A percentile compares a stretch with the other conserved stretches of the same genome.
Conservation (phyloP, 2,797 vertebrate species). For the Pampus argenteus region DNA sequence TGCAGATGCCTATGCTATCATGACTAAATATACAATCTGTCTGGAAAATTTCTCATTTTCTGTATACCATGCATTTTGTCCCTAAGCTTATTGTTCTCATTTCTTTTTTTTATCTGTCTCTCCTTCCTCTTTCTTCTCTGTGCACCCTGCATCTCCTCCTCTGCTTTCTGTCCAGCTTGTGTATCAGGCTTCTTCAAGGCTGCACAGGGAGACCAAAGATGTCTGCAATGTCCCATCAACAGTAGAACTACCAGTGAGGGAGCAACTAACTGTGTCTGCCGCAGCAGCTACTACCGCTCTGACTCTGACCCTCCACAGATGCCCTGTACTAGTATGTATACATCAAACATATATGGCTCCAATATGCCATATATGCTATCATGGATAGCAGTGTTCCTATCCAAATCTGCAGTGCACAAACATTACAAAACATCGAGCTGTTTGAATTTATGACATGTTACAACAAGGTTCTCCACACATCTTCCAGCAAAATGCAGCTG, state of each 20-base stretch:
- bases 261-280: conserved; percentile 93
- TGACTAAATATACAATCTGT: conserved; percentile 16
- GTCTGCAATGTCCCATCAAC: conserved; percentile 93
- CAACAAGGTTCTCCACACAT: too few relatives aligned
- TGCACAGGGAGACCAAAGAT: conserved; percentile 92
- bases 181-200: conserved; percentile 92
- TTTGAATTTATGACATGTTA: not conserved
- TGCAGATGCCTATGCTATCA: conserved; percentile 4
- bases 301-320: conserved; percentile 92
- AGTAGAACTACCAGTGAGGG: conserved; percentile 93
- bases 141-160: not conserved
- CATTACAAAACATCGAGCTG: not conserved
- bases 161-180: conserved; percentile 84
- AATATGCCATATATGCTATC: too few relatives aligned
- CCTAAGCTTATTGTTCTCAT: not conserved
- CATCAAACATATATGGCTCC: too few relatives aligned
- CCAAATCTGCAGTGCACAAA: not conserved
- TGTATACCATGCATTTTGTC: not conserved
- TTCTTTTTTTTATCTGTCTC: not conserved
- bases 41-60: conserved; percentile 2
- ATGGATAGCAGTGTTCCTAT: not conserved
- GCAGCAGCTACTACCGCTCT: conserved; percentile 90
- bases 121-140: not conserved
- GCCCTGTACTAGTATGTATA: conserved; percentile 94
- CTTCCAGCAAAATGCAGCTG: too few relatives aligned